Conservation (phyloP, 2,888 invertebrate genomes). For the Drosophila anomalipes region DNA sequence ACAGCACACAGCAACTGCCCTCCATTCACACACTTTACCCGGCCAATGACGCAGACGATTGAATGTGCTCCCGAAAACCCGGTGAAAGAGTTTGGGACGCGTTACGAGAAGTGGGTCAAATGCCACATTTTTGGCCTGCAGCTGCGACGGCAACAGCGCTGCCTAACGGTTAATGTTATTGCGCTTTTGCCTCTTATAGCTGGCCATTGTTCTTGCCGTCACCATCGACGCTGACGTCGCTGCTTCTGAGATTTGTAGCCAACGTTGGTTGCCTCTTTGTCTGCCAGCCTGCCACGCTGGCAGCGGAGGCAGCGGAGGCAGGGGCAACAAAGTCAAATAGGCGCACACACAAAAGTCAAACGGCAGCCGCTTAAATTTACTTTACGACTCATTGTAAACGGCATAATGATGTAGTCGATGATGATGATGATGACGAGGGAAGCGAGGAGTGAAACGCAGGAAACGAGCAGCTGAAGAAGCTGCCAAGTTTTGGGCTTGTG, state of each 20-base stretch:
- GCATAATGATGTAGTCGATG: slow-evolving; percentile 66
- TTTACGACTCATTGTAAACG: slow-evolving; percentile 78
- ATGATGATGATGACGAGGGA: background rate
- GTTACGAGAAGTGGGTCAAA: slow-evolving; percentile 70
- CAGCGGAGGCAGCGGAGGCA: background rate
- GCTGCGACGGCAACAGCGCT: slow-evolving; percentile 47
- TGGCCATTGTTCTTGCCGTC: slow-evolving; percentile 49
- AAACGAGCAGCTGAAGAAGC: slow-evolving; percentile 16
- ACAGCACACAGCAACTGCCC: background rate
- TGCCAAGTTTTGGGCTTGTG: slow-evolving; percentile 36
- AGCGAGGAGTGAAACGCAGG: background rate
- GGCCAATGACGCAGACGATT: slow-evolving; percentile 70
- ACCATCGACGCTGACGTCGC: slow-evolving; percentile 11
- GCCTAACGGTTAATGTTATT: slow-evolving; percentile 80
- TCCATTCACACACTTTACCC: background rate
- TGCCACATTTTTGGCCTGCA: slow-evolving; percentile 72
- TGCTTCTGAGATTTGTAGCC: slow-evolving; percentile 40
- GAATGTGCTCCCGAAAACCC: slow-evolving; percentile 60
- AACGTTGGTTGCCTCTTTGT: slow-evolving; percentile 8
- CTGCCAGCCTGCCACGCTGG: background rate
- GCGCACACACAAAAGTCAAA: slow-evolving; percentile 67
- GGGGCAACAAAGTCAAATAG: slow-evolving; percentile 58
- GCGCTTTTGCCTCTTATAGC: slow-evolving; percentile 71
- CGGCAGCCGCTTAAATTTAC: slow-evolving; percentile 67
- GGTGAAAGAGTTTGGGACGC: slow-evolving; percentile 58